A percentile compares a stretch with the other conserved stretches of the same genome.
Conservation (phyloP, 2,797 vertebrate species). For the Neosilurus hyrtlii region DNA sequence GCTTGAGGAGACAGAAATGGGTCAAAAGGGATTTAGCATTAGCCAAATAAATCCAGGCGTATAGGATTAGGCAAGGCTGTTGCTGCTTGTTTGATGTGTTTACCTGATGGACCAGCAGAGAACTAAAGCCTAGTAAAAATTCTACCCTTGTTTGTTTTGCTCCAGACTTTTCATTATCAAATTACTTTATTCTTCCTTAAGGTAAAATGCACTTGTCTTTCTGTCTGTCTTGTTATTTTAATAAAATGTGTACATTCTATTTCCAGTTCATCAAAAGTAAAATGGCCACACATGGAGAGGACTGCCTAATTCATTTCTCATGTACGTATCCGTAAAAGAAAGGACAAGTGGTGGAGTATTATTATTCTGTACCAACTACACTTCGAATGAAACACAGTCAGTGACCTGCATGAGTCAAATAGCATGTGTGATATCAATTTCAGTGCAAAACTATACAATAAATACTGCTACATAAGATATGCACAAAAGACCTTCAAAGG, state of each 20-base stretch:
- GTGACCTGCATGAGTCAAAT: constrained; percentile 39
- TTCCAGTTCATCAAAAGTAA: constrained; percentile 57
- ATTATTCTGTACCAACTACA: constrained; percentile 24
- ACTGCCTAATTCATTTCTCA: constrained; percentile 57
- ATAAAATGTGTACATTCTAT: constrained; percentile 31
- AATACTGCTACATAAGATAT: constrained; percentile 23
- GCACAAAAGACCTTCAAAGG: constrained; percentile 38
- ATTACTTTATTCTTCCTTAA: neutral
- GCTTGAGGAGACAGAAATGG: constrained; percentile 84
- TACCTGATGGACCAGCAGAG: constrained; percentile 72
- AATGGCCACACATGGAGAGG: constrained; percentile 57
- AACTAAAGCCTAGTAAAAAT: constrained; percentile 50
- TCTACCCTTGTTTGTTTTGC: constrained; percentile 3
- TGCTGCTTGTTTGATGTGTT: constrained; percentile 81
- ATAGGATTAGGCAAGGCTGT: constrained; percentile 85
- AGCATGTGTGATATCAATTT: constrained; percentile 29
- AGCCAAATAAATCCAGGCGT: constrained; percentile 87
- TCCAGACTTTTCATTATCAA: constrained; percentile 12
- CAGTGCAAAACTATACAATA: constrained; percentile 35
- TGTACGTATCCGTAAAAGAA: constrained; percentile 60
- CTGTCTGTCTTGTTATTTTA: constrained; percentile 14
- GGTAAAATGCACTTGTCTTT: constrained; percentile 8
- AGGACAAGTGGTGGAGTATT: neutral
- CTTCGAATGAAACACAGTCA: constrained; percentile 35
- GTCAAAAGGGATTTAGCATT: constrained; percentile 91